Evolutionary conservation across 2,888 invertebrate species (phyloP), one percentile per base, ranked within the genome.

Genomic region (Hemaris fuciformis): DNA sequence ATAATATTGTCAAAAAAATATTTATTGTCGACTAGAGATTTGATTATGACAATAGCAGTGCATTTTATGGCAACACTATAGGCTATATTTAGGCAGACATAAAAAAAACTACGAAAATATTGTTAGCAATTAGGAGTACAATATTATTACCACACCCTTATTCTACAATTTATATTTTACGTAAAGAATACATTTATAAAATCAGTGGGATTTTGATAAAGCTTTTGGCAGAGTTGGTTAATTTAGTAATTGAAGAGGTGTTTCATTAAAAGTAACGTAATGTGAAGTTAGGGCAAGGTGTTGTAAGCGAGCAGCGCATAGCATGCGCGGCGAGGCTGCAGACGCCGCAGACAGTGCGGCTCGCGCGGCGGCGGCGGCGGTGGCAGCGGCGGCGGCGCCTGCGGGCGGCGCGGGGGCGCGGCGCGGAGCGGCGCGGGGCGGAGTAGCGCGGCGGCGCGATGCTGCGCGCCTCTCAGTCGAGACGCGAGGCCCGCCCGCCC

Each of bases 391-490:
- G 87, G 89, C 85, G 87, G 86, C 88, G 87, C 82, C 84, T 76
- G 87, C 83, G 78, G 78, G 72, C 66, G 74, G 71, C 69, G 74
- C 66, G 73, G 74, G 72, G 71, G 66, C 60, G 70, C 70, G 71
- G 65, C 65, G 65, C 69, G 66, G 68, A 67, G 77, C 73, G 76
- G 77, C 72, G 76, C 83, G 89, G 80, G 78, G 85, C 85, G 87
- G 90, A 86, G 90, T 88, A 92, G 90, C 91, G 91, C 93, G 93
- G 91, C 93, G 93, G 89, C 88, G 91, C 93, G 94, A 94, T 94
- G 94, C 94, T 92, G 93, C 89, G 92, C 91, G 94, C 92, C 92
- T 94, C 94, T 94, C 94, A 94, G 94, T 94, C 93, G 94, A 94
- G 94, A 89, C 91, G 91, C 91, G 91, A 89, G 87, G 86, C 87